Evolutionary conservation across 1,140 invertebrate species (phyloP), one percentile per base, ranked within the genome.

Genomic region (Panagrolaimus sp.): DNA sequence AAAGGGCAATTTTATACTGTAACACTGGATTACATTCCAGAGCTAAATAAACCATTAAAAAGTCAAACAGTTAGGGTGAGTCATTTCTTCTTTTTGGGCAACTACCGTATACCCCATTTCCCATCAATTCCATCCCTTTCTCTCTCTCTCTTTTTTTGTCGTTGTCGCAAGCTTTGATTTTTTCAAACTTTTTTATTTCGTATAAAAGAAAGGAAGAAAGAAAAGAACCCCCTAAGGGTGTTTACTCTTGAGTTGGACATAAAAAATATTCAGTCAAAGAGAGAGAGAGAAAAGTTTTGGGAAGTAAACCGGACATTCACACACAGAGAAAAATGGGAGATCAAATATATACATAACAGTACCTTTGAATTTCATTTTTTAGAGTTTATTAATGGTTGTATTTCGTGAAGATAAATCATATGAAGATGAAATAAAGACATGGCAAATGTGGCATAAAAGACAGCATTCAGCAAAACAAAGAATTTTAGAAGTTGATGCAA

Each of bases 401-500:
- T 98, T 98, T 87, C 88, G 96, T 78, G 95, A 98, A 86, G 94
- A 98, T 84, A 98, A 98, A 86, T 91, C 91, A 73, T 90, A 91
- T 25, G 95, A 98, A 83, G 95, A 98, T 80, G 95, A 98, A 86
- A 91, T 95, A 77, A 97, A 96, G 87, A 93, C 95, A 57, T 98
- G 95, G 94, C 93, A 97, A 85, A 96, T 97, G 85, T 98, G 96
- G 96, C 94, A 98, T 84, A 91, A 92, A 71, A 88, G 96, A 82
- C 96, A 98, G 80, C 96, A 98, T 86, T 95, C 92, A 61, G 91
- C 95, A 46, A 98, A 98, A 86, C 95, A 98, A 85, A 87, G 96
- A 80, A 97, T 98, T 84, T 87, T 98, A 73, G 96, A 98, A 86
- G 93, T 93, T 81, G 95, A 98, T 87, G 95, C 93, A 61, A 98